Evolutionary conservation across 2,888 invertebrate species (phyloP), one percentile per base, ranked within the genome.

Genomic region (Oscheius myriophilus): DNA sequence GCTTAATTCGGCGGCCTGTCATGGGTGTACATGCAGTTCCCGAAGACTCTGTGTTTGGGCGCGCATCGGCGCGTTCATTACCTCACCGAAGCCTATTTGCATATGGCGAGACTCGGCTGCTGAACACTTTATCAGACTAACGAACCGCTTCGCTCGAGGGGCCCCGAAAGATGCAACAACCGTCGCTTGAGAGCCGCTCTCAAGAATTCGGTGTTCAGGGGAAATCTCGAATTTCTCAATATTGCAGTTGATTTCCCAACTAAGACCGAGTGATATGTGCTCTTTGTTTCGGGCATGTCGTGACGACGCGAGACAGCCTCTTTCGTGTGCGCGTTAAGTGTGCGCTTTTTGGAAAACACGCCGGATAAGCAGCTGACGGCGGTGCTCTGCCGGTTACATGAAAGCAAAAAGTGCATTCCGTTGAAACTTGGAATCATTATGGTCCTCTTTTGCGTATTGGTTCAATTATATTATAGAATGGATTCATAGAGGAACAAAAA

Each of bases 51-150:
- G 49, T 61, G 61, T 61, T 61, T 61, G 61, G 46, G 49, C 49
- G 46, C 61, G 61, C 61, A 61, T 61, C 61, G 61, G 49, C 61
- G 61, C 61, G 61, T 61, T 61, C 61, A 61, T 61, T 61, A 61
- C 61, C 61, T 61, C 61, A 61, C 61, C 45, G 61, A 46, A 61
- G 61, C 61, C 58, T 61, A 61, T 61, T 61, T 61, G 61, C 61
- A 61, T 61, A 61, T 61, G 49, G 61, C 61, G 61, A 61, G 61
- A 49, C 61, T 61, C 61, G 61, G 61, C 61, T 61, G 61, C 61
- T 61, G 61, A 61, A 61, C 49, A 61, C 61, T 61, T 61, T 61
- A 61, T 61, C 61, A 61, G 61, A 61, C 61, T 61, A 61, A 61
- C 61, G 61, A 61, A 61, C 61, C 61, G 61, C 61, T 61, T 46